Evolutionary conservation across 2,113 vertebrate species (phyloP), one percentile per base, ranked within the genome.

Genomic region (Lutjanus erythropterus): DNA sequence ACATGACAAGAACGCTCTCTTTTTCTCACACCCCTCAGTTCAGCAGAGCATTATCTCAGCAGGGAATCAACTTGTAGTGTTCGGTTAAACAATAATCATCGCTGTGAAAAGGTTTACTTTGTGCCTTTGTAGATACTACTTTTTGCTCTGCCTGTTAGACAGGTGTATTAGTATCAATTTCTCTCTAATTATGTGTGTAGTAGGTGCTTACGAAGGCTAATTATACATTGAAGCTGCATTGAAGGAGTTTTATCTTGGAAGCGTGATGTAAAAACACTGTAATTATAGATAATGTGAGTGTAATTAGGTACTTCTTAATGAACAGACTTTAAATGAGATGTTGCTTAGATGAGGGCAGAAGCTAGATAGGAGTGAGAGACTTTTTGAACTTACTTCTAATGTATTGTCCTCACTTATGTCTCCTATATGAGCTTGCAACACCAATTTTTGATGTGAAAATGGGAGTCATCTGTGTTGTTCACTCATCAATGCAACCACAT

Each of bases 241-340:
- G 60, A 87, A 84, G 56, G 74, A 87, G 60, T 84, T 93, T 94
- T 90, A 92, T 92, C 91, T 84, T 9, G 46, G 60, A 91, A 82
- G 84, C n/a, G 62, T 83, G 83, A 86, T 89, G 84, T 89, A 84
- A 89, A 92, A 93, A 92, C 87, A 89, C 86, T 44, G 86, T 93
- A 92, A 94, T 94, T 94, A 93, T 85, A 91, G 89, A 93, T 93
- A 91, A 94, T 91, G 80, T 85, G 86, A 84, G 70, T 80, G 89
- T 92, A 94, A 93, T 94, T 93, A 88, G 84, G 75, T 84, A 78
- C 78, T 84, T 87, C 80, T 72, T 93, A 90, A 92, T 86, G 88
- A 94, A 88, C 58, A 78, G 68, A 91, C 77, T 83, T 93, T 88
- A 90, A 91, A 89, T 86, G 75, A 85, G 82, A 88, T 83, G 88